phyloP scores from a whole-genome alignment of 2,113 vertebrate genomes.

The Antennarius striatus region DNA sequence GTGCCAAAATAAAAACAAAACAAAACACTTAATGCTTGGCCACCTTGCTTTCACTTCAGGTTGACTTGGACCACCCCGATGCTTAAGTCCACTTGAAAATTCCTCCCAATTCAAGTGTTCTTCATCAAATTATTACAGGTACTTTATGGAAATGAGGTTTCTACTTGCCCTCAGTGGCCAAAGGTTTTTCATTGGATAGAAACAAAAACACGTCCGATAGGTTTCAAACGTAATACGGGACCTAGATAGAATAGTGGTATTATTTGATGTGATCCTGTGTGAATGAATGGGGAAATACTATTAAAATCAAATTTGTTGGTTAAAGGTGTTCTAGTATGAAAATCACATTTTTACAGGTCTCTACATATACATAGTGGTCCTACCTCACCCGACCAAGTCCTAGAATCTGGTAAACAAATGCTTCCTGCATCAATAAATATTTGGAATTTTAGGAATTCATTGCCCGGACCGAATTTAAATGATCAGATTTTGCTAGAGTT shows the following conservation, averaged over 20 bases:
- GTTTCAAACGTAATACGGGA: neutral
- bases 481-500: no score
- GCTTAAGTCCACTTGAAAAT: conserved; percentile 28
- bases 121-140: conserved; percentile 53
- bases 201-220: neutral
- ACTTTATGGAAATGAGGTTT: conserved; percentile 35
- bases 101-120: conserved; percentile 38
- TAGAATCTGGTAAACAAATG: no score
- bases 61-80: conserved; percentile 66
- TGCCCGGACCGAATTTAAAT: no score
- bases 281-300: conserved; percentile 15
- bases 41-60: conserved; percentile 49
- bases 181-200: conserved; percentile 17
- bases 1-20: conserved; percentile 61
- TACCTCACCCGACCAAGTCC: no score
- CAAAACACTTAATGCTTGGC: conserved; percentile 49
- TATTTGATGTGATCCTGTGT: neutral
- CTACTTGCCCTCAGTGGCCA: conserved; percentile 26
- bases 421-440: no score
- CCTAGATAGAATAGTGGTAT: neutral
- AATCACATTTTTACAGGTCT: no score
- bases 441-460: no score
- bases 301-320: conserved; percentile 8
- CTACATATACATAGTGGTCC: no score
- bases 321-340: neutral